A percentile compares a stretch with the other conserved stretches of the same genome.
Evolutionary conservation across 1,140 invertebrate species (phyloP).

Genomic region (Muscidifurax raptorellus): DNA sequence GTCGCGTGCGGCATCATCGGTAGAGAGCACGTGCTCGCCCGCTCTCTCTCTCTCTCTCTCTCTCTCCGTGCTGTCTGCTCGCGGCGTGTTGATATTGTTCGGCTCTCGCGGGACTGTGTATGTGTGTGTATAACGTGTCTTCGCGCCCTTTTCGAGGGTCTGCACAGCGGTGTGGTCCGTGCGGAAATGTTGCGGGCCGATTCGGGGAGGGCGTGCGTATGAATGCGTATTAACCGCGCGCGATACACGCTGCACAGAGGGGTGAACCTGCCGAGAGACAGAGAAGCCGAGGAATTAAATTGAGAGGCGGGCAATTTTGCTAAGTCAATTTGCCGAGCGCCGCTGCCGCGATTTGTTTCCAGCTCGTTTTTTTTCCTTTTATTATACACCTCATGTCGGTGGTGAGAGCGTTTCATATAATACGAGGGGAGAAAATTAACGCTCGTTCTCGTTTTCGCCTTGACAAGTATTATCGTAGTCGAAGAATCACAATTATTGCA

Average conservation of each 20-base stretch:
- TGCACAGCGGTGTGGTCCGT: neutral
- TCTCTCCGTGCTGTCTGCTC: neutral
- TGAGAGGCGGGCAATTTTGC: constrained; percentile 40
- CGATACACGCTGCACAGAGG: constrained; percentile 10
- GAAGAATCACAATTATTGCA: no score
- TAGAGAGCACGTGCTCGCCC: no score
- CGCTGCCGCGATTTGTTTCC: neutral
- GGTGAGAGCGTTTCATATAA: no score
- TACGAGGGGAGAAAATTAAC: no score
- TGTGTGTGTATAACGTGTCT: neutral
- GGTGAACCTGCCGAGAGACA: constrained; percentile 22
- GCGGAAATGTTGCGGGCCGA: neutral
- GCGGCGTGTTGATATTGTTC: neutral
- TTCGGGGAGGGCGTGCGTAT: neutral
- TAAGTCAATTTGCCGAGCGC: constrained; percentile 59
- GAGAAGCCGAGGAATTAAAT: constrained; percentile 23
- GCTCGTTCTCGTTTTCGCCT: no score
- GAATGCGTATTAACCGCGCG: constrained; percentile 17
- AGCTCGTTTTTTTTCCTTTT: no score
- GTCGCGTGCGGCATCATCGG: neutral
- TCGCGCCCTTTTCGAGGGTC: neutral
- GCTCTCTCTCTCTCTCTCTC: no score
- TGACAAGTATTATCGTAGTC: no score
- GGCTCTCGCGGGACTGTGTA: neutral
- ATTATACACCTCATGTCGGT: no score